Base-by-base conservation (phyloP, 1,140 invertebrate species). In the Dreissena polymorpha region DNA sequence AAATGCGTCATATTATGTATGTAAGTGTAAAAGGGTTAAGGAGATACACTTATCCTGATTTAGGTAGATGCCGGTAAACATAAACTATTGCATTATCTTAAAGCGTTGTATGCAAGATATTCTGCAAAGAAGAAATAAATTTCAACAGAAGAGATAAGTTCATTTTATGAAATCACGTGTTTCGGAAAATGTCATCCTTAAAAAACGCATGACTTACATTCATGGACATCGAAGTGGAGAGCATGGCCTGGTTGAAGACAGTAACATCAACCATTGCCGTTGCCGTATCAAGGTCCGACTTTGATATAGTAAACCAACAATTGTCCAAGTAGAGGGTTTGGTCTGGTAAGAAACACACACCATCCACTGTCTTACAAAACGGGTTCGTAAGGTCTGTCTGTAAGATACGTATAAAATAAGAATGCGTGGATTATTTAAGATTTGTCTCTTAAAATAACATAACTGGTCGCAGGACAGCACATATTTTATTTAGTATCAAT, bases 161-260 rank as follows among this genome's bases (percentile, higher is more conserved):
- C 39, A 39, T 39, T 39, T 39, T 39, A 8, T 39, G 39, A 39
- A 39, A 8, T 8, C 39, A 39, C 39, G 8, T 39, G 39, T 39
- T 39, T 39, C 8, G 2, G 8, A 39, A 5, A 39, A 39, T 39
- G 39, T 39, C 39, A 39, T 39, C 14, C 23, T 13, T 27, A 25
- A 10, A 25, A 12, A 10, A 10, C 14, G 29, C 25, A 3, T 21
- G 16, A n/a, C 64, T 51, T 27, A 79, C 76, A 21, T 69, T 14
- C 27, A 79, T 27, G 3, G n/a, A n/a, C 1, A 21, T 23, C 18
- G 65, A 51, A 23, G 51, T 16, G 6, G 49, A 55, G 12, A 79
- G 14, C 76, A 79, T 14, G 5, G 76, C 76, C n/a, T 79, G 76
- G 16, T 79, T 79, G 53, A 69, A 79, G 8, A 53, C 53, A n/a